Base-by-base conservation (phyloP, 2,113 vertebrate genomes). In the Saimiri boliviensis region DNA sequence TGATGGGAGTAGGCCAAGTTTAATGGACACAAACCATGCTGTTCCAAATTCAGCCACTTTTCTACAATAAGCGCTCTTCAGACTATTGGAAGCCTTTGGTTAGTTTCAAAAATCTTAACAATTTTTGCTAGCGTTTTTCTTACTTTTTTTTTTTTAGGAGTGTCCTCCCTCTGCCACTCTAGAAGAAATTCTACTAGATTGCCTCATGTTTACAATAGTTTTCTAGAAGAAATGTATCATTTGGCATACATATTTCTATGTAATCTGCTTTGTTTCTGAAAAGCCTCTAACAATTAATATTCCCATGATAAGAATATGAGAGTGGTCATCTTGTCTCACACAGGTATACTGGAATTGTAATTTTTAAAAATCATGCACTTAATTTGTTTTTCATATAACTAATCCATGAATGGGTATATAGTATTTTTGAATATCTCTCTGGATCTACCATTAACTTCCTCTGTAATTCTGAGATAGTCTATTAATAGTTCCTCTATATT, bases 361-460 rank as follows among this genome's bases (percentile, higher is more conserved):
- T 85, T 85, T 25, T 19, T 49, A 93, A 30, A 45, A 30, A 14
- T 47, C 27, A 76, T 47, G 45, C 7, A 76, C 27, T 76, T 73
- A 21, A 42, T 25, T 25, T 71, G 27, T 45, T 76, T 76, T 76
- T 76, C 14, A 82, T 66, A 11, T 1, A 37, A 8, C 3, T 80
- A 80, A 84, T 2, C 8, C 40, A 92, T 87, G 32, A 89, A 56
- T 87, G 11, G 3, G 27, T 54, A 11, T 1, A 56, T 27, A 86
- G 10, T 6, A 85, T 70, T 87, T 94, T 76, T 4, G 54, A 21
- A 91, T 87, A 32, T 35, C 88, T 52, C 74, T 95, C 47, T 81
- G 45, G 4, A 74, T 63, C 14, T 42, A 70, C 76, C 45, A 13
- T 82, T 76, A 88, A 88, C 30, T 70, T 81, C 4, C 30, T 58